A percentile compares a stretch with the other conserved stretches of the same genome.
Conservation (phyloP, 2,113 vertebrate genomes). For the Trachemys scripta region DNA sequence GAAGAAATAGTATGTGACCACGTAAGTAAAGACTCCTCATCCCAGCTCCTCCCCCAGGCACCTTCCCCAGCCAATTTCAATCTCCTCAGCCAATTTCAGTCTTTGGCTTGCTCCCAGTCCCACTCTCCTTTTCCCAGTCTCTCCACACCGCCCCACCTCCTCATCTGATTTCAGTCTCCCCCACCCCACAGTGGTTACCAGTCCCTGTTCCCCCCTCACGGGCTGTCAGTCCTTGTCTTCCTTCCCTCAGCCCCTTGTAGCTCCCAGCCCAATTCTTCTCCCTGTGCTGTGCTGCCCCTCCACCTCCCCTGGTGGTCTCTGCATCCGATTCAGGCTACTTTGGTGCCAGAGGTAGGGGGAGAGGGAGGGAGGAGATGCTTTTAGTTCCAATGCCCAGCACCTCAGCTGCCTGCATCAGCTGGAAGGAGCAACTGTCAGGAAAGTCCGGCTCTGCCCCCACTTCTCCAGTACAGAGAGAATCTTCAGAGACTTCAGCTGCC, state of each 20-base stretch:
- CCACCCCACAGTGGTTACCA: not conserved
- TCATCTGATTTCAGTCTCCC: not conserved
- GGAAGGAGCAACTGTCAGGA: not conserved
- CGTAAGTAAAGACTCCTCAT: not conserved
- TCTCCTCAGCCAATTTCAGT: not conserved
- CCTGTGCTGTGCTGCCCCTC: not conserved
- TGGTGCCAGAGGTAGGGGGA: not conserved
- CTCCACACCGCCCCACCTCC: too few relatives aligned
- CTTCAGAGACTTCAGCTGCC: not conserved
- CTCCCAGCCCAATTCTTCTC: not conserved
- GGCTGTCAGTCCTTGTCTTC: not conserved
- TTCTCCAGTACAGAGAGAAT: not conserved
- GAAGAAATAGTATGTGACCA: not conserved
- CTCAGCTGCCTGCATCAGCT: not conserved
- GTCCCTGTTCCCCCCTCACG: not conserved
- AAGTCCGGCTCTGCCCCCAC: not conserved
- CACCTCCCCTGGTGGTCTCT: not conserved
- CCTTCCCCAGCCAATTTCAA: not conserved
- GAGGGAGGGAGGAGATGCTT: not conserved
- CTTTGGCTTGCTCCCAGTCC: not conserved
- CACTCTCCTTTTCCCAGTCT: not conserved
- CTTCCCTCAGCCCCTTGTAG: not conserved
- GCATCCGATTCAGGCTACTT: not conserved
- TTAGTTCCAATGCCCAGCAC: not conserved
- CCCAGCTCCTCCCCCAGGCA: not conserved